Base-by-base conservation (phyloP, 2,888 invertebrate species). In the Cryptocheilus praepositus region DNA sequence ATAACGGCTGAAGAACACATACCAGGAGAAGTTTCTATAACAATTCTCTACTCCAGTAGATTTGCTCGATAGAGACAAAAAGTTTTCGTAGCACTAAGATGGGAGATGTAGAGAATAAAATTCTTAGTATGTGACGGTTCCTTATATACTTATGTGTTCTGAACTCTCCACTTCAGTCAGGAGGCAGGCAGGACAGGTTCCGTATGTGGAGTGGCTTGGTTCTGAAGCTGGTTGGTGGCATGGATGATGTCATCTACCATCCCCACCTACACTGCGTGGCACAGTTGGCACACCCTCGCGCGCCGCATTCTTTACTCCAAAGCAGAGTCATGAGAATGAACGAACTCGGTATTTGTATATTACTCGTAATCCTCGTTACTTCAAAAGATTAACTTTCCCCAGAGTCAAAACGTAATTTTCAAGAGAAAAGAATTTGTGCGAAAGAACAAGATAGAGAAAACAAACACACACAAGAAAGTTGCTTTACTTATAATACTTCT, bases 331-430 rank as follows among this genome's bases (percentile, higher is more conserved):
- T 88, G 88, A 87, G 87, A 88, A 88, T 88, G 86, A 88, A 88
- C 87, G 84, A 88, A 88, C 86, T 88, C 88, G 88, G 88, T 88
- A 88, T 88, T 88, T 88, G 88, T 88, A 88, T 88, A 88, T 88
- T 88, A 88, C 83, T 87, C 88, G 88, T 88, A 88, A 87, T 88
- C 88, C 85, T 88, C 88, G 88, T 88, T 88, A 86, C 85, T 86
- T 88, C 85, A 87, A 86, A 83, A 79, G 80, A 83, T 80, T 81
- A 82, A 83, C 81, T 84, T 82, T 82, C 79, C 79, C 81, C 81
- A 79, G 72, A 81, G 74, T 79, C 77, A 79, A 73, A 36, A 36
- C 36, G 36, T 11, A 36, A 36, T 36, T 36, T 36, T 4, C 71
- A 73, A 64, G 74, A 70, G 71, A 61, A 70, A 68, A 68, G 58